Base-by-base conservation (phyloP, 2,113 vertebrate genomes). In the Mormyrus iriodes region DNA sequence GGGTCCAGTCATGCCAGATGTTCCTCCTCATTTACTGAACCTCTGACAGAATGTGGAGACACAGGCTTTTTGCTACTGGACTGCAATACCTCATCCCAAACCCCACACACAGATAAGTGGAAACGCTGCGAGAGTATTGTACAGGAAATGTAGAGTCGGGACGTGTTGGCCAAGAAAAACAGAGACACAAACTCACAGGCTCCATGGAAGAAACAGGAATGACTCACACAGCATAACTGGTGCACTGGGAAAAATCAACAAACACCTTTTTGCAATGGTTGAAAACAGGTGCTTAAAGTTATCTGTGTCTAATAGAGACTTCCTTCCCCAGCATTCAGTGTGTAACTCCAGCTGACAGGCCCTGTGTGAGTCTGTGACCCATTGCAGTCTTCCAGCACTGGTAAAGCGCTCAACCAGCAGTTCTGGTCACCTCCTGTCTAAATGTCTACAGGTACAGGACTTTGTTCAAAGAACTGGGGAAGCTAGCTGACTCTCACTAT, bases 291-390 rank as follows among this genome's bases (percentile, higher is more conserved):
- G 52, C 86, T 87, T 42, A 44, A 65, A 87, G 35, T 87, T 65
- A 87, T 87, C 86, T 65, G 55, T 87, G 86, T 31, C 52, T 87
- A 61, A 58, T 61, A 61, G 53, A 87, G 35, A 61, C 86, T 87
- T 87, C 86, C 86, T 65, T 65, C 53, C 86, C 10, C 52, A 87
- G 55, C 31, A 44, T 24, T 53, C 35, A 61, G 52, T 42, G 35
- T 87, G 86, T 87, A 44, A 86, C 49, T 86, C 49, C 84, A 86
- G 49, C 49, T 86, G 84, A 86, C 84, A 53, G 49, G 84, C 84
- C 49, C 49, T 52, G 31, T 84, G 52, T 65, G 2, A 0, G 39
- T 39, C 52, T 87, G 12, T 31, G 84, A 85, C n/a, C 44, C 27
- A 35, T 27, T 15, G 48, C 84, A 85, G 48, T 1, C 46, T 87